Base-by-base conservation (phyloP, 2,113 vertebrate species). In the Archilochus colubris region DNA sequence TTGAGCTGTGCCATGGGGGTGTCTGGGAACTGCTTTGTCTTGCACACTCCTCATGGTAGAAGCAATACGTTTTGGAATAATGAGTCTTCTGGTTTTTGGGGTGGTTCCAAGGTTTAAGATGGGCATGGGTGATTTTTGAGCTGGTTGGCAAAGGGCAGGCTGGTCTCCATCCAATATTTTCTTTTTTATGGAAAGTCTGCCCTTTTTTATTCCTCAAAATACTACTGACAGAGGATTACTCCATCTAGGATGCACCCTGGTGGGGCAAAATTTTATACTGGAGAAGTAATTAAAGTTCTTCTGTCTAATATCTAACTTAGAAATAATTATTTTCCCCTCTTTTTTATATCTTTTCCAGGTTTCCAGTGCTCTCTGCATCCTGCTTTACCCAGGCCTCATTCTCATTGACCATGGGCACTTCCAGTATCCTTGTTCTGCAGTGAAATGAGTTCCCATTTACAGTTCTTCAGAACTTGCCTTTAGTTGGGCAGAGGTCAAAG, bases 351-450 rank as follows among this genome's bases (percentile, higher is more conserved):
- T 70, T 67, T 79, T 83, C 46, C 92, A 99, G 99, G 97, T 98
- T 77, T 98, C 98, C 54, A 98, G 83, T 85, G 94, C 97, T 68
- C 94, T 99, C 57, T 99, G 99, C 92, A 98, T 99, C 82, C 95
- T 99, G 92, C 98, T 99, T 33, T 99, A 99, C 94, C 99, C 99
- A 66, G 99, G 99, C 72, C 98, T 99, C 38, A 98, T 99, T 96
- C 98, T 99, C 46, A 99, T 99, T 7, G 99, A 99, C 98, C 98
- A 99, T 3, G 99, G 99, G 38, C 99, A 99, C 96, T 99, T 99
- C 97, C 99, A 99, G 98, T 99, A 99, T 99, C 99, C 98, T 99
- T 99, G 36, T 50, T 79, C 24, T 90, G 77, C 46, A 70, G 19
- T 59, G 83, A 33, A 28, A 57, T 51, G 13, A 36, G 20, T 89